Evolutionary conservation across 2,113 vertebrate species (phyloP).

Genomic region (Fregetta grallaria): DNA sequence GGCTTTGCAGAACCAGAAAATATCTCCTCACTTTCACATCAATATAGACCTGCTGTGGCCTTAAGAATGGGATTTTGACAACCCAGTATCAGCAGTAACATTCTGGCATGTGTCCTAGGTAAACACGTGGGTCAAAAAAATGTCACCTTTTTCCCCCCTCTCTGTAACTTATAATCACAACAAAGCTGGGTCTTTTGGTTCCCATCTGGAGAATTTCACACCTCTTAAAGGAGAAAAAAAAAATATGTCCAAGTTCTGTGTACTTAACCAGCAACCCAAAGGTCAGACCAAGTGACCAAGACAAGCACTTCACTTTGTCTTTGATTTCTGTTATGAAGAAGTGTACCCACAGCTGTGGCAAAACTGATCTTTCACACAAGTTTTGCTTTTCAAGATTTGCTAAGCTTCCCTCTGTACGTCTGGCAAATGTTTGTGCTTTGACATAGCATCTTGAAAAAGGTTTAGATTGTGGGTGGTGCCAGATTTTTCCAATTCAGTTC

Average conservation of each 20-base stretch:
- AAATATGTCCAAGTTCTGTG: not conserved
- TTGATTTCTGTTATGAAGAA: not conserved
- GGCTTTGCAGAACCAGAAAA: not conserved
- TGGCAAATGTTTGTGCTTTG: not conserved
- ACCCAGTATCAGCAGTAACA: not conserved
- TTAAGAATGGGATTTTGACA: not conserved
- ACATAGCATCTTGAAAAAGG: not conserved
- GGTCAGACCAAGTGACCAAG: not conserved
- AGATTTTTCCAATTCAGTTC: not conserved
- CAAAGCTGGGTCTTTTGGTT: not conserved
- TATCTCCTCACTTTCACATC: not conserved
- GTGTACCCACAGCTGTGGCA: not conserved
- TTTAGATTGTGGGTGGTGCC: not conserved
- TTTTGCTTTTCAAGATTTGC: not conserved
- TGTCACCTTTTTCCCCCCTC: not conserved
- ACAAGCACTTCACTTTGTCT: not conserved
- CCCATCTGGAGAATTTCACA: conserved; percentile 16
- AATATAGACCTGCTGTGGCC: not conserved
- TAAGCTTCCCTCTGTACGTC: not conserved
- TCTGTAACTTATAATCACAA: not conserved
- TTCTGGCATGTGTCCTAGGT: not conserved
- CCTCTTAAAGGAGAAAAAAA: not conserved
- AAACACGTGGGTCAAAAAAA: not conserved
- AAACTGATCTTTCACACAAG: not conserved
- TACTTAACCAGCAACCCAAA: not conserved